Base-by-base conservation (phyloP, 2,113 vertebrate genomes). In the Castor canadensis region DNA sequence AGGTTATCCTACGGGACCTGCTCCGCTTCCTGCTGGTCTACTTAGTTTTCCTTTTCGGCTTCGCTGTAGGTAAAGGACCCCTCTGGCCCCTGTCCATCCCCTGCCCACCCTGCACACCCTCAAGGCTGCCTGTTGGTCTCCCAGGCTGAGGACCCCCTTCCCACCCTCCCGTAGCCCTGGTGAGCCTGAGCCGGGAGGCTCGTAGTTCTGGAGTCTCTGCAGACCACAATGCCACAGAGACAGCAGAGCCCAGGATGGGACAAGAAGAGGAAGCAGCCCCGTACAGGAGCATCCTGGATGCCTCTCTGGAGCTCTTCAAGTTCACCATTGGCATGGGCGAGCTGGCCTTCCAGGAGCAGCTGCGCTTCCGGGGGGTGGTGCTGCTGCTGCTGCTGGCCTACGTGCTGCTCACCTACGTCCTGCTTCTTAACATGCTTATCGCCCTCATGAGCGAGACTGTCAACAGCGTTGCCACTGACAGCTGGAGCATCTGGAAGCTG, bases 321-420 rank as follows among this genome's bases (percentile, higher is more conserved):
- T 99, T 99, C 98, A 99, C 99, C 94, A 99, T 99, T 0, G 99
- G 99, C 87, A 99, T 99, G 99, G 99, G 99, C 0, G 99, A 99
- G 98, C 99, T 99, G 98, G 99, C 99, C 73, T 99, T 99, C 98
- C 99, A 99, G 1, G 98, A 99, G 49, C 82, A 98, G 1, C 98
- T 99, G 98, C 96, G 98, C 85, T 99, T 99, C 98, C 98, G 98
- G 1, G 98, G 98, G 62, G 97, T 99, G 1, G 99, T 99, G 94
- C 99, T 99, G 84, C 52, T 99, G 40, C 98, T 99, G 87, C 98
- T 99, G 89, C 99, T 99, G 90, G 95, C 98, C 52, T 99, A 99
- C 16, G 99, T 99, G 92, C 98, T 99, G 47, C 98, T 99, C 96
- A 99, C 99, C 73, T 99, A 99, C 96, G 98, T 99, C 95, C 99